These are phyloP conservation scores for Symphodus melops DNA, from an alignment of 2,113 vertebrate genomes.

Conservation along the genomic window DNA sequence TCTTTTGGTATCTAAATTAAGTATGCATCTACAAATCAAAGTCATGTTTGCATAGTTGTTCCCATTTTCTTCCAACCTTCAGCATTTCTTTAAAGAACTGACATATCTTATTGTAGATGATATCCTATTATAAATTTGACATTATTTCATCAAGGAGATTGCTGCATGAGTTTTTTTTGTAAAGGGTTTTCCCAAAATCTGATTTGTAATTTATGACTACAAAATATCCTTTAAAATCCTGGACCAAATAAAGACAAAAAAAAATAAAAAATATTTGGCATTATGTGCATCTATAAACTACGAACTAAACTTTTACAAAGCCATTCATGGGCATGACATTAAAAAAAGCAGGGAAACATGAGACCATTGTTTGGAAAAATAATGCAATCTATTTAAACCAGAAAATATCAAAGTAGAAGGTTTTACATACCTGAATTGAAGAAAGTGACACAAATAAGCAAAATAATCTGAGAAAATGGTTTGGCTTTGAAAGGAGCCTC, in stretches of 20 bases:
- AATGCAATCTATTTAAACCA: background rate
- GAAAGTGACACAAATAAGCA: conserved; percentile 77
- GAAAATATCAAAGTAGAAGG: background rate
- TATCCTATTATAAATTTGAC: background rate
- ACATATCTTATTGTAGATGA: background rate
- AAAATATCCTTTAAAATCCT: background rate
- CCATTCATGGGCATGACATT: background rate
- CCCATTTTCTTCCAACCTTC: too few species aligned
- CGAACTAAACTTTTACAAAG: background rate
- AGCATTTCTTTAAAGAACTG: background rate
- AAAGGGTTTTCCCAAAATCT: background rate
- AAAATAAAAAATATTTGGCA: too few species aligned
- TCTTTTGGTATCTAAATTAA: background rate
- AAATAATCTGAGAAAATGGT: conserved; percentile 69
- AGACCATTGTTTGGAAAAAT: background rate
- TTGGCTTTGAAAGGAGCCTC: conserved; percentile 76
- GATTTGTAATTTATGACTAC: background rate
- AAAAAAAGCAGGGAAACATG: background rate
- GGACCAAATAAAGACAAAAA: background rate
- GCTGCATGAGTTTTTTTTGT: background rate
- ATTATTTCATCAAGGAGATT: background rate
- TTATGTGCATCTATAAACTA: background rate
- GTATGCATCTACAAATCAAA: background rate
- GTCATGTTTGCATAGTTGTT: background rate
- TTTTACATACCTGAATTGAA: conserved; percentile 85